Evolutionary conservation across 1,140 invertebrate species (phyloP), one percentile per base, ranked within the genome.

Genomic region (Ylistrum balloti): DNA sequence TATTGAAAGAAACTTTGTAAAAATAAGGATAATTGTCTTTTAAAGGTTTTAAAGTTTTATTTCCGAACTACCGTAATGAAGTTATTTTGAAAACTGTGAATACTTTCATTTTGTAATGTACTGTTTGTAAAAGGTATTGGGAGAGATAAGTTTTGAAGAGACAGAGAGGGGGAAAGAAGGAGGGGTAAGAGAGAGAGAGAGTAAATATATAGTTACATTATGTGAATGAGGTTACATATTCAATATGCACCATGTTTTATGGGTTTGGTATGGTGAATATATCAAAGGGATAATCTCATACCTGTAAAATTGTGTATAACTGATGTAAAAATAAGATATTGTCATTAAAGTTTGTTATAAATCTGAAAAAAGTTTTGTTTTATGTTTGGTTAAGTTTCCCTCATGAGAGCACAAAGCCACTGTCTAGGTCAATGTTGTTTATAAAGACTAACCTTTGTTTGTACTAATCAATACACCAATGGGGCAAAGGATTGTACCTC

Each of bases 251-350:
- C 56, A 28, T 74, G 28, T 28, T 38, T 38, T 13, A 7, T 74
- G 22, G 22, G 56, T 74, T 74, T 74, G 56, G 5, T 74, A 74
- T 74, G 56, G 7, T 74, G 56, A 11, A 74, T 74, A 74, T 5
- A 74, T 74, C 56, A 74, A 74, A 11, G 56, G n/a, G 56, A 17
- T 5, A n/a, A 74, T 74, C 56, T 74, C 56, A 28, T 7, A 74
- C 56, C 7, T 74, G 56, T 74, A 74, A 74, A n/a, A 74, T 28
- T 74, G 56, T 74, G 56, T 74, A 74, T 74, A 74, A 74, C n/a
- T 74, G 56, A 74, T 74, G 56, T 74, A 74, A 74, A 74, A 74
- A 74, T 74, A 74, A 74, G 56, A 74, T 74, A 74, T 74, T 74
- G 56, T 74, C 56, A 74, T 74, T 74, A 74, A 74, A 74, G 56